These are phyloP conservation scores for Salvelinus fontinalis DNA, from an alignment of 2,113 vertebrate genomes.

Conservation along the genomic window DNA sequence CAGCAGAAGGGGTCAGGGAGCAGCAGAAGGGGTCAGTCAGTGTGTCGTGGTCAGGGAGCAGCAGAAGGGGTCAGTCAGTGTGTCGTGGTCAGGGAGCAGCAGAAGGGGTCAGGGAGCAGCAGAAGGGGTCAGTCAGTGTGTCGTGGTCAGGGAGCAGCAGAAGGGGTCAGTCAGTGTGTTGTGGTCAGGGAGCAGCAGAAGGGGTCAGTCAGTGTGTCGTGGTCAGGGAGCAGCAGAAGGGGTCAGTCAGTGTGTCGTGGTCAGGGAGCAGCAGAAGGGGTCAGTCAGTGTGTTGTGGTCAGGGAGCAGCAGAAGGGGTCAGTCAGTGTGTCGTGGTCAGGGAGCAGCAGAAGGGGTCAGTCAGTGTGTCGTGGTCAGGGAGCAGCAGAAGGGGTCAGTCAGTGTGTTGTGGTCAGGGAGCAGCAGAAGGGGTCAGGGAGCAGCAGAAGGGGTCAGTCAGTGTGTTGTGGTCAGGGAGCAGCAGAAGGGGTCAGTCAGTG, in stretches of 20 bases:
- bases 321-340: too few relatives aligned
- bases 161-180: not conserved
- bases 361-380: too few relatives aligned
- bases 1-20: not conserved
- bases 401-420: too few relatives aligned
- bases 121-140: not conserved
- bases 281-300: not conserved
- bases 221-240: not conserved
- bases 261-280: conserved; percentile 5
- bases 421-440: too few relatives aligned
- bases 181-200: conserved; percentile 1
- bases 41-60: not conserved
- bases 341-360: not conserved
- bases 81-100: too few relatives aligned
- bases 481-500: not conserved
- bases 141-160: too few relatives aligned
- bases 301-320: conserved; percentile 6
- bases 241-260: not conserved
- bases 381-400: not conserved
- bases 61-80: not conserved
- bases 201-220: not conserved
- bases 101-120: conserved; percentile 8
- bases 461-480: not conserved
- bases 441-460: not conserved
- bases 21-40: not conserved